Conservation (phyloP, 2,113 vertebrate species). For the Hyaena hyaena region DNA sequence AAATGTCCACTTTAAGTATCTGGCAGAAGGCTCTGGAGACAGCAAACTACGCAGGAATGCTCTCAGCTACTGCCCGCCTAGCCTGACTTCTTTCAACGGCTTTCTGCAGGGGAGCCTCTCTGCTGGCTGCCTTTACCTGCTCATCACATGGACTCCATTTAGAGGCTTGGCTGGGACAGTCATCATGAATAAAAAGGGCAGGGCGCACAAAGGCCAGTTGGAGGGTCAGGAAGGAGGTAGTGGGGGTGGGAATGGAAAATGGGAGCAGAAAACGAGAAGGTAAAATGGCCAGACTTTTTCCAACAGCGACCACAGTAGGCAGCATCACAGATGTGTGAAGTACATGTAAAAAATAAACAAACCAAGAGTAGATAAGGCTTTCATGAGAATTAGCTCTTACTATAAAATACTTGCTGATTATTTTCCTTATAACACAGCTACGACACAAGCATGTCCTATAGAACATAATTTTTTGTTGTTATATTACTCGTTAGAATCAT, state of each 20-base stretch:
- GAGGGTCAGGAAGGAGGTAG: constrained; percentile 21
- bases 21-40: constrained; percentile 20
- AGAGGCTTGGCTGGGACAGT: neutral
- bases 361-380: neutral
- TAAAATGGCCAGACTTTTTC: neutral
- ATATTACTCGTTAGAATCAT: constrained; percentile 1
- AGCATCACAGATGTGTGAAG: neutral
- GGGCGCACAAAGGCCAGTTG: neutral
- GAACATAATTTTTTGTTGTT: neutral
- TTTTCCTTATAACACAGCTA: neutral
- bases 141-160: constrained; percentile 22
- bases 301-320: neutral
- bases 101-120: neutral
- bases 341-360: neutral
- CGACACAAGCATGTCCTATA: neutral
- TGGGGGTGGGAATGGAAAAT: neutral
- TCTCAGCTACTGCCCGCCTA: constrained; percentile 23
- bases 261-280: neutral
- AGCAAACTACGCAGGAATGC: constrained; percentile 35
- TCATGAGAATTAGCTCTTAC: neutral
- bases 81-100: neutral
- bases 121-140: constrained; percentile 23
- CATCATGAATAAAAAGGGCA: constrained; percentile 16
- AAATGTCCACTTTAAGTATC: constrained; percentile 51
- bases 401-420: neutral